Base-by-base conservation (phyloP, 1,140 invertebrate genomes). In the Eurosta solidaginis region DNA sequence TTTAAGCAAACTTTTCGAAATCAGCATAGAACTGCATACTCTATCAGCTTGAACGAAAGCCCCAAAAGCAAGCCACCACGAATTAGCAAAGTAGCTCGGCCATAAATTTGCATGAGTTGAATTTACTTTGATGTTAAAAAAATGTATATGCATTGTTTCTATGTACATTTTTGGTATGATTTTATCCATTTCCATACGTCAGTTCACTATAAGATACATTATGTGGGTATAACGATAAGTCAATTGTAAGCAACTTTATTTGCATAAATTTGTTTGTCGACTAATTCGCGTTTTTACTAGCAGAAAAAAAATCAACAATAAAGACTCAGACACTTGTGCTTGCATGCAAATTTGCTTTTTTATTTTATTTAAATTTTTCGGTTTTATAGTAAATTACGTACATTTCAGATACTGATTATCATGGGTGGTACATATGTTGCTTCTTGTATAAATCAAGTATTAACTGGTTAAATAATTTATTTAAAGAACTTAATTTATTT, bases 261-360 rank as follows among this genome's bases (percentile, higher is more conserved):
- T 68, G 59, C 59, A 68, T 68, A 68, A 68, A 68, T 68, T 68
- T 68, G 59, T 68, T 68, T 68, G 59, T 40, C 36, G 59, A 20
- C 59, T 68, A 12, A 40, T 36, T 40, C 33, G 6, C 33, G n/a
- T 68, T 5, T 47, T n/a, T n/a, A n/a, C 45, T 47, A 14, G 45
- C 14, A 47, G 45, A 17, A 47, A 52, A 27, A 3, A 68, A 68
- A n/a, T n/a, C 10, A 29, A 20, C 17, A 40, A 68, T n/a, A n/a
- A n/a, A n/a, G n/a, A n/a, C n/a, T n/a, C n/a, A 42, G 9, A 6
- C 27, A 68, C n/a, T 36, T n/a, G 20, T 4, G 40, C 17, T 20
- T 40, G 59, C n/a, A 68, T 68, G 33, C 33, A 40, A 68, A 68
- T 68, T 68, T 20, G 20, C 33, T 68, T n/a, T 22, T 54, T 54